A percentile compares a stretch with the other conserved stretches of the same genome.
Conservation (phyloP, 2,888 invertebrate genomes). For the Exocentrus adspersus region DNA sequence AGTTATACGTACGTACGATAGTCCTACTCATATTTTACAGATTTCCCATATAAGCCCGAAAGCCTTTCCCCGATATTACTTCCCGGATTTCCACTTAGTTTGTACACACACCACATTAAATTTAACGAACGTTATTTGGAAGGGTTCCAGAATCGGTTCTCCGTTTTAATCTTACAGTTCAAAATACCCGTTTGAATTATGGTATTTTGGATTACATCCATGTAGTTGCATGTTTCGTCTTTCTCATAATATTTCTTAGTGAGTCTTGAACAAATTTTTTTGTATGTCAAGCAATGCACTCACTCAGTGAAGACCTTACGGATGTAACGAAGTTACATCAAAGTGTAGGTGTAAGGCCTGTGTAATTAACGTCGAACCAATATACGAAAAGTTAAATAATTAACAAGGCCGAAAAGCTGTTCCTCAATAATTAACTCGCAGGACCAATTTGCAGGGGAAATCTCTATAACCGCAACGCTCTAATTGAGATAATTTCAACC, state of each 20-base stretch:
- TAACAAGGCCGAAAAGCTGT: background rate
- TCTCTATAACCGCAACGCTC: background rate
- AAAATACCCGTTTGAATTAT: background rate
- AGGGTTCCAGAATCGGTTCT: background rate
- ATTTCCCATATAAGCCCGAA: background rate
- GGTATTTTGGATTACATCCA: background rate
- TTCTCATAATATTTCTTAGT: no score
- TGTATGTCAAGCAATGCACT: no score
- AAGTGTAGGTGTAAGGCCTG: no score
- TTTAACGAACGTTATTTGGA: background rate
- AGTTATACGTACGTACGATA: no score
- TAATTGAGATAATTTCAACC: background rate
- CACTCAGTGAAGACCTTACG: no score
- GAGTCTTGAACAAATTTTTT: no score
- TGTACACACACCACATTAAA: background rate
- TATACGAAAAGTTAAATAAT: background rate
- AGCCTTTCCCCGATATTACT: background rate
- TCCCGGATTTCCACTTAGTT: background rate
- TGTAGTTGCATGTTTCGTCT: no score
- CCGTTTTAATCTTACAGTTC: background rate
- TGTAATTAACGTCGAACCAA: no score
- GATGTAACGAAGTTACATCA: no score
- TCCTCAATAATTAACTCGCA: background rate
- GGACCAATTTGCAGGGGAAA: background rate
- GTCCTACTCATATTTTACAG: no score